Base-by-base conservation (phyloP, 1,140 invertebrate genomes). In the Conus ventricosus region DNA sequence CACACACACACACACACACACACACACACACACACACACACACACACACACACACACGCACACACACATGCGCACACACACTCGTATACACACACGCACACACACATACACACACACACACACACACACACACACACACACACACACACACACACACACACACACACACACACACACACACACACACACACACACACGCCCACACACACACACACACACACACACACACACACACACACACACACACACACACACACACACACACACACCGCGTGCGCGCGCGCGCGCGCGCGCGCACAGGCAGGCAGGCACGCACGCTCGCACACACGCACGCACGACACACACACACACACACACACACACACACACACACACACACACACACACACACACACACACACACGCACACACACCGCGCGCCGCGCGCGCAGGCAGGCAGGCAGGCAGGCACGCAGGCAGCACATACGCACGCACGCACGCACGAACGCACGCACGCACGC, bases 81-180 rank as follows among this genome's bases (percentile, higher is more conserved):
- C 67, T n/a, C n/a, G n/a, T n/a, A n/a, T n/a, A n/a, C n/a, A n/a
- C n/a, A n/a, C n/a, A n/a, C n/a, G n/a, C n/a, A n/a, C n/a, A n/a
- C n/a, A n/a, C n/a, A n/a, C n/a, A n/a, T n/a, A 75, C 67, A 75
- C 67, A 75, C 67, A 75, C 67, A 75, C 67, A 75, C 67, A 75
- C 67, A 75, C 67, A 75, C 67, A 75, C 67, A 75, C 67, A 75
- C 67, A 75, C 67, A 75, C 67, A 75, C 67, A 75, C 67, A 7
- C 67, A 75, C 67, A 75, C 67, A 75, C 67, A 75, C 67, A 75
- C 67, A 75, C 67, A 75, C 67, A 75, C 67, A 75, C 67, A 75
- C 67, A 75, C 67, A 75, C 67, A 75, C 67, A 75, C 67, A 75
- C 67, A 75, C 67, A 75, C 67, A 7, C 67, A 75, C 67, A 75